These are phyloP conservation scores for Petrolisthes cinctipes DNA, from an alignment of 2,888 invertebrate genomes.

Conservation along the genomic window DNA sequence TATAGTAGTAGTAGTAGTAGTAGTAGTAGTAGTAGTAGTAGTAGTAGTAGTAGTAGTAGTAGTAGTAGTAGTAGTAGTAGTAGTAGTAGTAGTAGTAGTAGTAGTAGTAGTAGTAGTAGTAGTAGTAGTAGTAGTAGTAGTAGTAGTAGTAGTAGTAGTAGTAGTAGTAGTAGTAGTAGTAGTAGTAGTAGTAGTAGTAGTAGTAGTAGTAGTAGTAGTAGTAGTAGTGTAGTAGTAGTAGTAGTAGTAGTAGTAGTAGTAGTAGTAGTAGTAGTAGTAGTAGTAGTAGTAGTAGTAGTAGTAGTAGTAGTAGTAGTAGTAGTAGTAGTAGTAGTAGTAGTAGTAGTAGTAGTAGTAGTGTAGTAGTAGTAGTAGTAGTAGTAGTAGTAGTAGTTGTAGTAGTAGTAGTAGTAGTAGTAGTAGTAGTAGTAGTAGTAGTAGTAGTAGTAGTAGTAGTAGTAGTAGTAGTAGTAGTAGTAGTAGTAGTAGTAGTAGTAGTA, in stretches of 20 bases:
- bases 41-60: constrained; percentile 16
- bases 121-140: constrained; percentile 19
- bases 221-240: background rate
- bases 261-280: background rate
- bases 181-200: too few relatives aligned
- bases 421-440: too few relatives aligned
- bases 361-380: background rate
- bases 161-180: too few relatives aligned
- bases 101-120: background rate
- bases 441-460: background rate
- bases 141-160: constrained; percentile 3
- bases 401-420: too few relatives aligned
- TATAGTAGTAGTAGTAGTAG: too few relatives aligned
- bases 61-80: too few relatives aligned
- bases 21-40: background rate
- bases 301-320: too few relatives aligned
- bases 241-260: too few relatives aligned
- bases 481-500: background rate
- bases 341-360: too few relatives aligned
- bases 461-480: too few relatives aligned
- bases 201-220: constrained; percentile 20
- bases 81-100: too few relatives aligned
- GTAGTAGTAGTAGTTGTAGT: background rate
- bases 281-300: too few relatives aligned
- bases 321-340: background rate